Base-by-base conservation (phyloP, 2,113 vertebrate genomes). In the Embiotoca jacksoni region DNA sequence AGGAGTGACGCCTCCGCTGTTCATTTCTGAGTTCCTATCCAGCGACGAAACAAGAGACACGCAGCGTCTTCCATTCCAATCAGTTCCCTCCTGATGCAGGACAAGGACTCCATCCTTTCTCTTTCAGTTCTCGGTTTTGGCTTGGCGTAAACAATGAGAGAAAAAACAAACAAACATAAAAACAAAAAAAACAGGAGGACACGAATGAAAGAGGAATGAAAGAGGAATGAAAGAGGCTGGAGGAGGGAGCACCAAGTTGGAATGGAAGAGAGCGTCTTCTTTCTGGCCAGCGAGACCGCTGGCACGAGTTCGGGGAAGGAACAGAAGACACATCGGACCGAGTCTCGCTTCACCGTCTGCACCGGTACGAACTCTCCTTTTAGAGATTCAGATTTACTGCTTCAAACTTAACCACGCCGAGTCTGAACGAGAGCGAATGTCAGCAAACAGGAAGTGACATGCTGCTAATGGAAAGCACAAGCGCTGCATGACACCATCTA, bases 391-490 rank as follows among this genome's bases (percentile, higher is more conserved):
- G 49, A 37, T 61, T 41, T 13, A 54, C 46, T 2, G 56, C 52
- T 33, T 13, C 10, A 44, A 35, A 36, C 52, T 37, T 52, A 6
- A 36, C 32, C 35, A 62, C 13, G 2, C 3, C 16, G 13, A 23
- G 46, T 57, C 56, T 15, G 41, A 56, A 33, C 3, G 35, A 5
- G 70, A 58, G 60, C 3, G 5, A 58, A 62, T 16, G 36, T 14
- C 33, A 55, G 75, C 56, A 80, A 80, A 85, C 73, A 78, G 80
- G 81, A 79, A 72, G 78, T 72, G 83, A 54, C 56, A 6, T n/a
- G 47, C 50, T 57, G 79, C 47, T 35, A 65, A 88, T 82, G 72
- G 75, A 84, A 85, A 91, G 88, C 79, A 80, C 73, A 66, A 54
- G 54, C 44, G 37, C 77, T 49, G 63, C 61, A 23, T 35, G 75